phyloP scores from a whole-genome alignment of 1,140 invertebrate genomes.

The Drosophila willistoni region DNA sequence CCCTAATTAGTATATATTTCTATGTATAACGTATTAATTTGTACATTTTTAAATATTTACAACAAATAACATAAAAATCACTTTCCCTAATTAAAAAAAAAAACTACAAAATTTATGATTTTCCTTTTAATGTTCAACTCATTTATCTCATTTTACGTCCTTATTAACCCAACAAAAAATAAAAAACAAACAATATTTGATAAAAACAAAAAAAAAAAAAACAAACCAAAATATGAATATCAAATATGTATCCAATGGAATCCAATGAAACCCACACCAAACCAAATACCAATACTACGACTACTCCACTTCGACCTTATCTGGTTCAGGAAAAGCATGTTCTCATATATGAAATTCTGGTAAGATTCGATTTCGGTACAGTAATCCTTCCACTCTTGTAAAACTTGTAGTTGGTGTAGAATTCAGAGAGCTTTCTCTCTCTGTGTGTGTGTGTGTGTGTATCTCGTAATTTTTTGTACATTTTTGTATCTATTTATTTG shows the following conservation, averaged over 20 bases:
- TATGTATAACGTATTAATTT: not conserved
- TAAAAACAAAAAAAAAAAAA: conserved; percentile 22
- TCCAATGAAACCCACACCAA: conserved; percentile 23
- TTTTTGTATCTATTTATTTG: conserved; percentile 42
- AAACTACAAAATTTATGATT: conserved; percentile 19
- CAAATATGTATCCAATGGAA: conserved; percentile 11
- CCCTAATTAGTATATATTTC: not conserved
- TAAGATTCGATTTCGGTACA: conserved; percentile 84
- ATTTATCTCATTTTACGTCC: conserved; percentile 70
- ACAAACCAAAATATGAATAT: conserved; percentile 15
- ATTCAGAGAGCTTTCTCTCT: conserved; percentile 13
- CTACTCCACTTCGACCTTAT: conserved; percentile 1
- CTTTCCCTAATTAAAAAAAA: not conserved
- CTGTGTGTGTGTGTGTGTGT: not conserved
- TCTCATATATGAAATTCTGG: conserved; percentile 93
- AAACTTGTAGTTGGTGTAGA: conserved; percentile 54
- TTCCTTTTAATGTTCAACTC: conserved; percentile 56
- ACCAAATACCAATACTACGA: not conserved
- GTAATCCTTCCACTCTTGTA: conserved; percentile 43
- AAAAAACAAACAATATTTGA: conserved; percentile 10
- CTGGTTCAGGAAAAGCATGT: conserved; percentile 89
- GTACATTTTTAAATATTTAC: not conserved
- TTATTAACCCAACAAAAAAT: conserved; percentile 32
- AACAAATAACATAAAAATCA: not conserved
- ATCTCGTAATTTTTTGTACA: conserved; percentile 47